Evolutionary conservation across 2,888 invertebrate species (phyloP), one percentile per base, ranked within the genome.

Genomic region (Dorcus hopei): DNA sequence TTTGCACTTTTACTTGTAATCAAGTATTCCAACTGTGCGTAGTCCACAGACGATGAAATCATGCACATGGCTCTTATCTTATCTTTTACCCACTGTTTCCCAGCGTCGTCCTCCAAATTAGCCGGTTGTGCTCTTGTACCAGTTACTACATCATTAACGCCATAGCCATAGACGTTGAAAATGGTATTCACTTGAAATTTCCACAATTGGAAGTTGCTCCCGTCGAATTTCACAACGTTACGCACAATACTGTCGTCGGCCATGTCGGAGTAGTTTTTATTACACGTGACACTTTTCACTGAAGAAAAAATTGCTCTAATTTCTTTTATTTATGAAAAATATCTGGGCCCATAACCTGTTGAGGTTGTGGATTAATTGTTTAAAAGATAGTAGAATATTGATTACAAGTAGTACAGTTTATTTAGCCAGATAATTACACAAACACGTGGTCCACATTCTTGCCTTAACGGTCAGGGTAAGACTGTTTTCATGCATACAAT

Each of bases 31-130:
- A 14, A 14, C n/a, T 70, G 67, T 0, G 45, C 47, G 1, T 54
- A 9, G 14, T 66, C 67, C 5, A 68, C 49, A 14, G 67, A 45
- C 6, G 66, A 61, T 1, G 68, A 63, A 5, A 70, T 59, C 0
- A 68, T n/a, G n/a, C n/a, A n/a, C n/a, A n/a, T 3, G 14, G 68
- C 67, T 11, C 49, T 64, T 7, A 68, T 66, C 19, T 69, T 65
- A 26, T 66, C 61, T 8, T 56, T 61, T 9, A 49, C 40, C 66
- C 66, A 68, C 19, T 40, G 26, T 41, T 61, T 55, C 3, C 51
- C 51, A 9, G 33, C 53, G 43, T 38, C 11, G 38, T 38, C 38
- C 19, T 38, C 40, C 39, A 49, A 40, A 49, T 49, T 19, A 39
- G 19, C 3, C 11, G 38, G 49, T 49, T 49, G 14, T 40, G n/a